Evolutionary conservation across 2,113 vertebrate species (phyloP).

Genomic region (Tympanuchus pallidicinctus): DNA sequence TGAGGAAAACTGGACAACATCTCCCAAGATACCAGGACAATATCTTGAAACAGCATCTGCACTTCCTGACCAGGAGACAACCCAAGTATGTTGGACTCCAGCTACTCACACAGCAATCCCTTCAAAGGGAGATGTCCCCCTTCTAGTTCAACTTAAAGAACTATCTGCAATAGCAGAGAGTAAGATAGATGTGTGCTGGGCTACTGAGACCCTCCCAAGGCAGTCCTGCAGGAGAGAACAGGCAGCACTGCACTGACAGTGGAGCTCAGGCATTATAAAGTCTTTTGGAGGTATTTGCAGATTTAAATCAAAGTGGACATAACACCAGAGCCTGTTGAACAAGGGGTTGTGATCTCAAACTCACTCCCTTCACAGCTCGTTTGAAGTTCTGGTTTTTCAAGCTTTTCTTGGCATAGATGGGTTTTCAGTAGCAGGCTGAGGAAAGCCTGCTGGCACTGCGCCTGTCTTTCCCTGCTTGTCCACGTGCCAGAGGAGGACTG

Average conservation of each 20-base stretch:
- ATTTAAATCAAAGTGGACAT: background rate
- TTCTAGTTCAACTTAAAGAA: background rate
- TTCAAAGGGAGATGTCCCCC: background rate
- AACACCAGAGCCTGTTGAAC: background rate
- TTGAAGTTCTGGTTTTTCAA: constrained; percentile 14
- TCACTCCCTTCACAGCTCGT: background rate
- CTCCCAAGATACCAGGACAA: background rate
- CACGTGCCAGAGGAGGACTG: background rate
- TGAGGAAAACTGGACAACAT: background rate
- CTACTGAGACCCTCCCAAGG: background rate
- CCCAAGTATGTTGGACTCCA: too few species aligned
- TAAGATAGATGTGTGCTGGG: fast-evolving
- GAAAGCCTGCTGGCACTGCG: constrained; percentile 2
- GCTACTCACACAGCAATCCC: background rate
- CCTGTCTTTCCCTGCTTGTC: background rate
- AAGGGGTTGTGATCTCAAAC: background rate
- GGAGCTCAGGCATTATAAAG: background rate
- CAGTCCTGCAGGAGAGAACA: fast-evolving
- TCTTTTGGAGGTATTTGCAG: background rate
- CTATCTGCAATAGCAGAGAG: background rate
- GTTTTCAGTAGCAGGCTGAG: constrained; percentile 16
- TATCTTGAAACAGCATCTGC: background rate
- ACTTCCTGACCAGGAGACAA: background rate
- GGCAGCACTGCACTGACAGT: background rate
- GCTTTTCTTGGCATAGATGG: background rate